Conservation (phyloP, 2,113 vertebrate species). For the Brachyistius frenatus region DNA sequence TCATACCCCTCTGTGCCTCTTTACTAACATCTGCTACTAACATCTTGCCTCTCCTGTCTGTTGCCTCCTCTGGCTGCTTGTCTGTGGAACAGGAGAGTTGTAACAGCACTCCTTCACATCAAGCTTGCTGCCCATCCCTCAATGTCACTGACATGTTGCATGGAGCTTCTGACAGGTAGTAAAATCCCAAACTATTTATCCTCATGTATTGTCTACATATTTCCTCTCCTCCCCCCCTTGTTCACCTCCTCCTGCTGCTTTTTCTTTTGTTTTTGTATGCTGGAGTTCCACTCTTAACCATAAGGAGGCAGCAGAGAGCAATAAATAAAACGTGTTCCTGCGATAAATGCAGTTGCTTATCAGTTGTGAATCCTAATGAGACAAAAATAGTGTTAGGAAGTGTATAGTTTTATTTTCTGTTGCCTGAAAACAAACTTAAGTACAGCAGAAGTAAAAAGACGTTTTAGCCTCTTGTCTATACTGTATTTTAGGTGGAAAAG, state of each 20-base stretch:
- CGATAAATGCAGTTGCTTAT: not conserved
- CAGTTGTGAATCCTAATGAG: constrained; percentile 9
- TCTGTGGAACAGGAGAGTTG: constrained; percentile 79
- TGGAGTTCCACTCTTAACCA: constrained; percentile 59
- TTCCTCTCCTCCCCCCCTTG: not conserved
- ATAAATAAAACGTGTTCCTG: constrained; percentile 41
- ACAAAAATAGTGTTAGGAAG: constrained; percentile 27
- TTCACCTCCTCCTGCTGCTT: not conserved
- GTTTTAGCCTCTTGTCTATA: constrained; percentile 79
- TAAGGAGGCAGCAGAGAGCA: constrained; percentile 79
- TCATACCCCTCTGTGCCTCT: constrained; percentile 19
- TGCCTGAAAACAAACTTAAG: constrained; percentile 15
- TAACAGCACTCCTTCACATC: constrained; percentile 81
- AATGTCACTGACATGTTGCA: constrained; percentile 82
- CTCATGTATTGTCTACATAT: constrained; percentile 4
- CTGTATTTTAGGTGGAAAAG: constrained; percentile 84
- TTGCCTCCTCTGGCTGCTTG: constrained; percentile 45
- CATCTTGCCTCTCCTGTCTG: constrained; percentile 51
- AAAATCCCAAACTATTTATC: constrained; percentile 27
- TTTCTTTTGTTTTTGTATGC: not conserved
- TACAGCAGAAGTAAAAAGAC: constrained; percentile 44
- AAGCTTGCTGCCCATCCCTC: constrained; percentile 83
- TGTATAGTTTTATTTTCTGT: constrained; percentile 12
- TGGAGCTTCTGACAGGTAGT: constrained; percentile 82
- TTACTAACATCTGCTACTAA: constrained; percentile 59